phyloP scores from a whole-genome alignment of 2,797 vertebrate species.

The Antrozous pallidus region DNA sequence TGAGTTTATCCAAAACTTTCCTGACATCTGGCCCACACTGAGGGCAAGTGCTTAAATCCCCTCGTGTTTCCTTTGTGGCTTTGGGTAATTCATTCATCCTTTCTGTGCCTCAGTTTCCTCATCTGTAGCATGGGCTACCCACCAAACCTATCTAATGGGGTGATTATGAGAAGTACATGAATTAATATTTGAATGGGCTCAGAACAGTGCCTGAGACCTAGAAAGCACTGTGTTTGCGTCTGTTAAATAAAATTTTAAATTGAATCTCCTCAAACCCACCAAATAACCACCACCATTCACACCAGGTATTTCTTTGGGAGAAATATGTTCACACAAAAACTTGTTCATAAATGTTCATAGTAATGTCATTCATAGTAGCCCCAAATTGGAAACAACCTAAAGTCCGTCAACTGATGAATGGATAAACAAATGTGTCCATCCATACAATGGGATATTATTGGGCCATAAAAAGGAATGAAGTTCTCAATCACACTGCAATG shows the following conservation, averaged over 20 bases:
- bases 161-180: not conserved
- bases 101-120: not conserved
- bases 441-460: not conserved
- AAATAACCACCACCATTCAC: not conserved
- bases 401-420: not conserved
- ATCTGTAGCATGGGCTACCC: not conserved
- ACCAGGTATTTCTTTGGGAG: constrained; percentile 1
- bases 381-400: not conserved
- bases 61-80: not conserved
- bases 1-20: constrained; percentile 13
- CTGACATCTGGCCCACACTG: constrained; percentile 30
- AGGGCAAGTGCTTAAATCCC: not conserved
- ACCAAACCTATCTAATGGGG: not conserved
- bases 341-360: not conserved
- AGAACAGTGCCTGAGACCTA: not conserved
- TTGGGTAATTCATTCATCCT: not conserved
- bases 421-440: not conserved
- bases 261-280: not conserved
- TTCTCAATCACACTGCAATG: too few species aligned
- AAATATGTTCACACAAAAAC: not conserved
- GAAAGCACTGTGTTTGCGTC: fast-evolving
- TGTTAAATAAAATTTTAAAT: not conserved
- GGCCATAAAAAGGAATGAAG: not conserved
- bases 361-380: not conserved
- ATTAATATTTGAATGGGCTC: not conserved